Conservation (phyloP, 2,888 invertebrate species). For the Drosophila borealis region DNA sequence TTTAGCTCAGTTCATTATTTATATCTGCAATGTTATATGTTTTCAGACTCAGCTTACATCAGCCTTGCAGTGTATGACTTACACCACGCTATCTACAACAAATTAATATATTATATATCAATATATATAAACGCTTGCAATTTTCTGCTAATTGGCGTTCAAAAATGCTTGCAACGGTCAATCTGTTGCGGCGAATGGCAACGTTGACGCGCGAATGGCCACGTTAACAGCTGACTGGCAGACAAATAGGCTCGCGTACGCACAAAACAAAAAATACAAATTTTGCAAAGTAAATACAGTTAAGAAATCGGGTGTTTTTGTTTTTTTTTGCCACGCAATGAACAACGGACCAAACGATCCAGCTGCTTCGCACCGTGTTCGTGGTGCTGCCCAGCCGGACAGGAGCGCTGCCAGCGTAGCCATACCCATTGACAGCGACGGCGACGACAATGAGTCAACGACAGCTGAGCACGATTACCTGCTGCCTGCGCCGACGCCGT, state of each 20-base stretch:
- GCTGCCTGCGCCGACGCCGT: constrained; percentile 50
- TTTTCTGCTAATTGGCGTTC: not conserved
- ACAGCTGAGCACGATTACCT: constrained; percentile 70
- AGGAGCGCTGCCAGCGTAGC: constrained; percentile 20
- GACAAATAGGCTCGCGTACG: constrained; percentile 37
- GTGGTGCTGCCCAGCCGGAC: constrained; percentile 16
- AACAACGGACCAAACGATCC: constrained; percentile 67
- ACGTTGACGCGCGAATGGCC: constrained; percentile 39
- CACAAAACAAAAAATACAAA: constrained; percentile 37
- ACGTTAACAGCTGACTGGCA: constrained; percentile 36
- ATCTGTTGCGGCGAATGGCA: not conserved
- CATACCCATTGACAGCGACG: constrained; percentile 52
- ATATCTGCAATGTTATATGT: too few relatives aligned
- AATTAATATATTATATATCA: too few relatives aligned
- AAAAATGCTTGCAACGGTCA: constrained; percentile 9
- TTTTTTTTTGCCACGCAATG: constrained; percentile 41
- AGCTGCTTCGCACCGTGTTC: constrained; percentile 39
- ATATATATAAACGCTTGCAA: not conserved
- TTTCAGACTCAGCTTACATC: too few relatives aligned
- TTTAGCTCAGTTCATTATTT: not conserved
- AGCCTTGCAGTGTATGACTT: too few relatives aligned
- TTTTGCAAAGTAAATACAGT: constrained; percentile 34
- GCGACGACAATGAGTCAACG: constrained; percentile 74
- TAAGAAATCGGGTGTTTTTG: not conserved
- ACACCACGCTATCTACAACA: too few relatives aligned